Base-by-base conservation (phyloP, 2,113 vertebrate genomes). In the Acrocephalus kingi region DNA sequence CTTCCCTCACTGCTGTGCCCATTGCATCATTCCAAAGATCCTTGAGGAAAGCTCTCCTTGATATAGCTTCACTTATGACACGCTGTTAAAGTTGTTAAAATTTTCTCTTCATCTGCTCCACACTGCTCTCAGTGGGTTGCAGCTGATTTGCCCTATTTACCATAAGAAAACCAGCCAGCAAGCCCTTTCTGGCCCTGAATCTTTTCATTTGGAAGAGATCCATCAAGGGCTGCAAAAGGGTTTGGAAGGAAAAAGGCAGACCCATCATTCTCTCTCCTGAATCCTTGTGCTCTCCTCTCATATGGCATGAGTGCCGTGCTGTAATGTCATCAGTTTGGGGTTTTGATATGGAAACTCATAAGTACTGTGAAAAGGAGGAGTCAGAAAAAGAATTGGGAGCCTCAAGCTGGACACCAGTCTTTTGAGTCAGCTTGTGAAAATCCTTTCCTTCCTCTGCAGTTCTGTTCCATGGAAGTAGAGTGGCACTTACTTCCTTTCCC, bases 401-500 rank as follows among this genome's bases (percentile, higher is more conserved):
- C 55, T 79, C 46, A 39, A 51, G 52, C n/a, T 74, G 56, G 87
- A 85, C 79, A 67, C 5, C 0, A 0, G 55, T 22, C 45, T 72
- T 83, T 82, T 66, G 24, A 90, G 48, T 37, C 48, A 71, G 84
- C 51, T 91, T 74, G 62, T 64, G 45, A 93, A 96, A 93, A 83
- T 67, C 39, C 51, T 84, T 72, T 58, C 66, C 37, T 67, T 90
- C 89, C 72, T 77, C 75, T 80, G 72, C 39, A n/a, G 39, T 86
- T 82, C 87, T 62, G 20, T 74, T 94, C 43, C 52, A 45, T 71
- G 61, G 30, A 92, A 84, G 8, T 51, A 49, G 78, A 89, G 61
- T 63, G 79, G 56, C 64, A 67, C 79, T 88, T 85, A 52, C 83
- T 91, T 95, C 51, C 67, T 90, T 94, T 77, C 71, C 74, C 61